These are phyloP conservation scores for Phylloscopus trochilus DNA, from an alignment of 2,113 vertebrate species.

Conservation along the genomic window DNA sequence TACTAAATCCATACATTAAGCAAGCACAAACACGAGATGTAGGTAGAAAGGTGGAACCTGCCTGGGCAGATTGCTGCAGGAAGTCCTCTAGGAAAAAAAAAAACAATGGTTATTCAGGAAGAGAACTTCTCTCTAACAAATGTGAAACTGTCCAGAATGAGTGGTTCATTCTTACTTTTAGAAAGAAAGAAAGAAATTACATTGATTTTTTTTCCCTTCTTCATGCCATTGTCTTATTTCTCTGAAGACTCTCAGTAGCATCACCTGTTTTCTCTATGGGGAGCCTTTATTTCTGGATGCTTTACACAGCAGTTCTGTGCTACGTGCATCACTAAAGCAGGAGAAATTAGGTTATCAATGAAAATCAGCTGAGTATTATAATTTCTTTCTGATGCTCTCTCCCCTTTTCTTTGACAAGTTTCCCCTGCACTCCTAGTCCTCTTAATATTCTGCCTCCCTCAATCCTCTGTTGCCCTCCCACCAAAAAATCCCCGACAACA, in stretches of 20 bases:
- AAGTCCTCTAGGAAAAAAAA: not conserved
- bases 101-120: not conserved
- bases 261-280: not conserved
- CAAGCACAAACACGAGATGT: not conserved
- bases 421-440: not conserved
- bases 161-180: not conserved
- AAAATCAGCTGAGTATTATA: not conserved
- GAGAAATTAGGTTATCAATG: not conserved
- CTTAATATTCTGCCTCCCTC: not conserved
- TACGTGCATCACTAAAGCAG: not conserved
- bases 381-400: not conserved
- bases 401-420: slow-evolving; percentile 10
- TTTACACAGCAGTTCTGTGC: not conserved
- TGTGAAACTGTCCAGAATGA: not conserved
- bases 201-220: not conserved
- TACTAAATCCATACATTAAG: not conserved
- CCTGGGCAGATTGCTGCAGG: not conserved
- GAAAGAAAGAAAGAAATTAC: not conserved
- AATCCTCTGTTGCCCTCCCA: not conserved
- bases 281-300: not conserved
- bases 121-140: not conserved
- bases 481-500: not conserved
- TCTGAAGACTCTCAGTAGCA: not conserved
- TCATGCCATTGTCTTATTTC: not conserved
- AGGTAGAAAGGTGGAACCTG: not conserved